phyloP scores from a whole-genome alignment of 1,140 invertebrate species.

The Dreissena rostriformis region DNA sequence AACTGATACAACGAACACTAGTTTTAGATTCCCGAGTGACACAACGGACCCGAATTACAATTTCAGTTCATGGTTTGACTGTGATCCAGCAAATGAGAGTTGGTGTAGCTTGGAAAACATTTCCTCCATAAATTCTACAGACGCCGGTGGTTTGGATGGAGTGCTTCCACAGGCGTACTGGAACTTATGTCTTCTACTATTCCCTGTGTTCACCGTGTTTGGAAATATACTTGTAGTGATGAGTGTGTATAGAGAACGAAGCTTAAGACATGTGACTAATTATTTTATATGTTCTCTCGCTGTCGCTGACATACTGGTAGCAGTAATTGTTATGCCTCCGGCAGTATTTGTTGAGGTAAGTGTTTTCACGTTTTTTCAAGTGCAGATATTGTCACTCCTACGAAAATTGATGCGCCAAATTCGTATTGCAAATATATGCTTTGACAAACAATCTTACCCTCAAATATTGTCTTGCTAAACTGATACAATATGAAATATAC shows the following conservation, averaged over 20 bases:
- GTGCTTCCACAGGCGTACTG: slow-evolving; percentile 85
- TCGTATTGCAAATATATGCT: no score
- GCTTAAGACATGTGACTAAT: slow-evolving; percentile 94
- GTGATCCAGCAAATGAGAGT: slow-evolving; percentile 44
- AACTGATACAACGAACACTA: slow-evolving; percentile 51
- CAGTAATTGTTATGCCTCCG: slow-evolving; percentile 98
- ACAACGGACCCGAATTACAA: slow-evolving; percentile 44
- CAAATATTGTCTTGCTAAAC: no score
- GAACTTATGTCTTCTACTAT: slow-evolving; percentile 92
- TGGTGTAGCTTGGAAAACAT: slow-evolving; percentile 15
- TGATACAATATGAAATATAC: no score
- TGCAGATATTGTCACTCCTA: not conserved
- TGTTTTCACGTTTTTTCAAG: not conserved
- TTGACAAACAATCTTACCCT: no score
- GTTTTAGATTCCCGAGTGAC: slow-evolving; percentile 7
- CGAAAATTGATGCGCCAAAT: no score
- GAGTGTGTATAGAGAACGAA: slow-evolving; percentile 93
- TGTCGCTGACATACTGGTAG: slow-evolving; percentile 98
- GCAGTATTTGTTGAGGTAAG: slow-evolving; percentile 98
- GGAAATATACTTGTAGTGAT: slow-evolving; percentile 98
- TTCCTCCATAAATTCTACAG: slow-evolving; percentile 7
- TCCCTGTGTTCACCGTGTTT: slow-evolving; percentile 96
- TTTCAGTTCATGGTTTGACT: slow-evolving; percentile 39
- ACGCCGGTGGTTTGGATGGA: not conserved
- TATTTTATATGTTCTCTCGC: slow-evolving; percentile 99